Percentiles rank a stretch among this genome's conserved stretches.
Conservation (phyloP, 1,140 invertebrate species). For the Aphis gossypii region DNA sequence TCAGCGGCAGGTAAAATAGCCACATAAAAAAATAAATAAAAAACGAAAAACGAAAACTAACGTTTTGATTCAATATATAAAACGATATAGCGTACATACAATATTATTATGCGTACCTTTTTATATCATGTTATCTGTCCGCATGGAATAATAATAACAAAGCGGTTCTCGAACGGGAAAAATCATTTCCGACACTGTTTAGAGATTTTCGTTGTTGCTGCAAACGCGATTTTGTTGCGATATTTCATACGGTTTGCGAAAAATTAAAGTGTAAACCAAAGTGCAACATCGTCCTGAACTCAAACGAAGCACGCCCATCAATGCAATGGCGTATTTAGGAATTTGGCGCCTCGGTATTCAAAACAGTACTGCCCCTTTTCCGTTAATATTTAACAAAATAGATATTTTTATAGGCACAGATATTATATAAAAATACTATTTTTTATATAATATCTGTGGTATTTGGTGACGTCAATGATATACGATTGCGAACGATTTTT, state of each 20-base stretch:
- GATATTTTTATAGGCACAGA: neutral
- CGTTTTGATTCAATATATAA: neutral
- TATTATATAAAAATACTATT: too few relatives aligned
- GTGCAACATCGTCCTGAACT: too few relatives aligned
- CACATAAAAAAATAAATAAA: neutral
- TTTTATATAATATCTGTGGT: too few relatives aligned
- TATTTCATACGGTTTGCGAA: neutral
- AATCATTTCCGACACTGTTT: neutral
- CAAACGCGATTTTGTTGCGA: neutral
- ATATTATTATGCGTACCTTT: neutral
- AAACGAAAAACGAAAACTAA: neutral
- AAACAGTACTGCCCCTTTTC: neutral
- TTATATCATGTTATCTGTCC: neutral
- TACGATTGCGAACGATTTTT: too few relatives aligned
- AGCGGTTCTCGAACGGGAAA: neutral
- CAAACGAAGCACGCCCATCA: neutral
- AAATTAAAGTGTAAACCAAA: neutral
- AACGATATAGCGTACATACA: neutral
- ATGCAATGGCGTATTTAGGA: neutral
- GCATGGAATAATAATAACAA: neutral
- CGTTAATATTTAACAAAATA: neutral
- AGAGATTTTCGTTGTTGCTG: neutral
- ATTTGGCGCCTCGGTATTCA: neutral
- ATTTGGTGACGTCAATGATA: too few relatives aligned
- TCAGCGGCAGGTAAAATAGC: neutral